These are phyloP conservation scores for Alviniconcha marisindica DNA, from an alignment of 1,140 invertebrate species.

Conservation along the genomic window DNA sequence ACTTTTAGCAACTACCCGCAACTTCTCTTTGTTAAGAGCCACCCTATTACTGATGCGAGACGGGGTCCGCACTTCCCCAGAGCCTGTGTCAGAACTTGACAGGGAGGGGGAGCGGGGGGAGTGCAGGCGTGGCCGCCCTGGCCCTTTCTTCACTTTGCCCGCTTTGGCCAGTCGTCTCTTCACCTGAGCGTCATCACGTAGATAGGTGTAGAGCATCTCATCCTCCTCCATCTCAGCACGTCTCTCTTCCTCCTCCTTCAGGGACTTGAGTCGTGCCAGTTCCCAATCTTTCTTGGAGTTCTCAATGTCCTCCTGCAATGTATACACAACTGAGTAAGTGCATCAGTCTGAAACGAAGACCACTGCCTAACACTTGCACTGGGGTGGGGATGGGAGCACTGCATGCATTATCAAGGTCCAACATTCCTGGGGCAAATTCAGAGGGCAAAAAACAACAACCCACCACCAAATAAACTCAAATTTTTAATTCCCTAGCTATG, in stretches of 20 bases:
- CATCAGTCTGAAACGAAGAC: no score
- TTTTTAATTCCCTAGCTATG: no score
- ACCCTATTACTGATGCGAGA: not conserved
- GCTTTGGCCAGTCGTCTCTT: slow-evolving; percentile 56
- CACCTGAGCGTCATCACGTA: slow-evolving; percentile 72
- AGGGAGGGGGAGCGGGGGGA: not conserved
- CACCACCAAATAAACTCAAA: no score
- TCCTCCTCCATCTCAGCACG: slow-evolving; percentile 83
- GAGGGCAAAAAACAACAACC: no score
- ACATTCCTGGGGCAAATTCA: no score
- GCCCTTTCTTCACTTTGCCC: slow-evolving; percentile 49
- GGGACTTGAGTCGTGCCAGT: slow-evolving; percentile 84
- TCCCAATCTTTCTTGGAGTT: slow-evolving; percentile 94
- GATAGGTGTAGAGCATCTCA: slow-evolving; percentile 78
- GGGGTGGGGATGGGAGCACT: no score
- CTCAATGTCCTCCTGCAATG: slow-evolving; percentile 80
- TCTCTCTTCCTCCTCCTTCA: slow-evolving; percentile 78
- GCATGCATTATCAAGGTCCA: no score
- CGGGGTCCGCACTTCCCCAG: not conserved
- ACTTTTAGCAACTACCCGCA: not conserved
- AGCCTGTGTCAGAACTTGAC: slow-evolving; percentile 1
- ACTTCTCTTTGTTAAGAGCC: not conserved
- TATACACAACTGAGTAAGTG: no score
- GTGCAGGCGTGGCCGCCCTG: slow-evolving; percentile 14
- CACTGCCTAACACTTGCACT: no score